Evolutionary conservation across 2,113 vertebrate species (phyloP).

Genomic region (Calyptommatus sinebrachiatus): DNA sequence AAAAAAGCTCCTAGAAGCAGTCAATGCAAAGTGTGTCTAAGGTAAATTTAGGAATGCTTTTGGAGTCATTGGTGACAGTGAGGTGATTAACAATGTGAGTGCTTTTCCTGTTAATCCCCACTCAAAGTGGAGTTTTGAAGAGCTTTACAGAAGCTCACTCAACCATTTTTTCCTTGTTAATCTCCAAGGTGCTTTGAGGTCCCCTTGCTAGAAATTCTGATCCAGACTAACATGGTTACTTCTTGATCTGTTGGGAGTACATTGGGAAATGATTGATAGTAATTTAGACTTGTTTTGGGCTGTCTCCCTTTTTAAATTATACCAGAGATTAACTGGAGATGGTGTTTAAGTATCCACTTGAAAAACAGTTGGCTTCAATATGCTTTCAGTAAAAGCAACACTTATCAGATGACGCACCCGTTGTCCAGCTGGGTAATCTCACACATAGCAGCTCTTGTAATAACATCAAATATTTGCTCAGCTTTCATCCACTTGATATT

Average conservation of each 20-base stretch:
- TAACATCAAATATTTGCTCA: slow-evolving; percentile 4
- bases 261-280: neutral
- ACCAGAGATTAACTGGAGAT: neutral
- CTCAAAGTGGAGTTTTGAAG: too few species aligned
- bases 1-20: too few species aligned
- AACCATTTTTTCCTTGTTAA: too few species aligned
- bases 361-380: slow-evolving; percentile 15
- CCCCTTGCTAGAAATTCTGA: too few species aligned
- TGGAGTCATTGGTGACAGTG: too few species aligned
- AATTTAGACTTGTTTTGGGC: neutral
- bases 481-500: neutral
- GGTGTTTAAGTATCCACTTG: slow-evolving; percentile 6
- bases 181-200: too few species aligned
- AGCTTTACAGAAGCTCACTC: too few species aligned
- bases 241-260: neutral
- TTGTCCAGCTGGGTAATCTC: slow-evolving; percentile 20
- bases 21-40: too few species aligned
- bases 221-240: too few species aligned
- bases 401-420: slow-evolving; percentile 21
- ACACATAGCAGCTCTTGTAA: slow-evolving; percentile 25
- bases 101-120: too few species aligned
- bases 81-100: too few species aligned
- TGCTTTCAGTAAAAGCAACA: neutral
- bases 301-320: neutral
- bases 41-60: too few species aligned